Evolutionary conservation across 2,797 vertebrate species (phyloP), one percentile per base, ranked within the genome.

Genomic region (Brachyrhaphis roseni): DNA sequence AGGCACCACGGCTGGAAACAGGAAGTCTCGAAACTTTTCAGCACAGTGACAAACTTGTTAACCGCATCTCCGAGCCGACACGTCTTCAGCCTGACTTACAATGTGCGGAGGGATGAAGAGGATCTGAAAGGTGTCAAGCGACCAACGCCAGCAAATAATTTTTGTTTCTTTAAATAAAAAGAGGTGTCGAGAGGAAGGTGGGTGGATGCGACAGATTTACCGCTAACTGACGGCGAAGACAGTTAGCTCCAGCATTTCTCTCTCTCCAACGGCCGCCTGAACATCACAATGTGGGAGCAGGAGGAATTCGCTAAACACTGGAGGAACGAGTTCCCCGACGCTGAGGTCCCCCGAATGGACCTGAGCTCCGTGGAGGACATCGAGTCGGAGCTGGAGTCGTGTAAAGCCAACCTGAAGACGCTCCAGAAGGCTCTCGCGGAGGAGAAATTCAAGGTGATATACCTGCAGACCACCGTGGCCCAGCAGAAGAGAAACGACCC

Each of bases 391-490:
- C 96, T 99, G 94, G 96, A 97, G 90, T 87, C 87, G 8, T 96
- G 97, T 79, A 97, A 96, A 89, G 74, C 90, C 77, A 96, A 95
- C 53, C 95, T 98, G 87, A 97, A 95, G 90, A 84, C 70, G 84
- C 94, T 98, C 62, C 97, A 98, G 95, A 96, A 96, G 85, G 95
- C 95, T 76, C 93, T 98, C 87, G 95, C 95, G 0, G 95, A 97
- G 95, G 97, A 99, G 95, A 97, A 96, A 83, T 98, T 98, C 94
- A 98, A 98, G 95, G 96, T 97, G 92, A 93, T 93, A 12, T 98
- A 98, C 96, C 95, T 98, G 94, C 95, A 98, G 96, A 95, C 96
- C 84, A 96, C 95, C 81, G 78, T 98, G 89, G 88, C 95, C 8
- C 93, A 92, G 6, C 94, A 92, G 75, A 95, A 84, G 90, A 91